A percentile compares a stretch with the other conserved stretches of the same genome.
phyloP scores from a whole-genome alignment of 2,113 vertebrate genomes.

The Sphaerodactylus townsendi region DNA sequence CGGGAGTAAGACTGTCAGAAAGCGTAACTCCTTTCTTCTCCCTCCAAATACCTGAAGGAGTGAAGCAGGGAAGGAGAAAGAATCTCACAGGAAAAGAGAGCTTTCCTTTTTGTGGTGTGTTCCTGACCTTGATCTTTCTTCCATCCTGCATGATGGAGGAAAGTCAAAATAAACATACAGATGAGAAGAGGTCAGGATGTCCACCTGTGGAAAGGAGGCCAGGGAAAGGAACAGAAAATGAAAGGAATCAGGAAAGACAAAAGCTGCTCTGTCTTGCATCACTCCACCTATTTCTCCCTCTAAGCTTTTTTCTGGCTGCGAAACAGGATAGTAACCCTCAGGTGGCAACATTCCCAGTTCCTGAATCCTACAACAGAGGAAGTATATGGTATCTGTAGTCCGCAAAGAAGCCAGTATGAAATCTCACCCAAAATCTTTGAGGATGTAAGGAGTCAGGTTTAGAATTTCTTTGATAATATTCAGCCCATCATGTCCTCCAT shows the following conservation, averaged over 20 bases:
- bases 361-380: not conserved
- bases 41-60: not conserved
- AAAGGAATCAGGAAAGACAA: not conserved
- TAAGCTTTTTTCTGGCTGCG: not conserved
- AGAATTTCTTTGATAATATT: conserved; percentile 84
- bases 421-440: conserved; percentile 84
- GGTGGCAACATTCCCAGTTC: not conserved
- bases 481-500: conserved; percentile 90
- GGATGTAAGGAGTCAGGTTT: conserved; percentile 78
- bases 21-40: not conserved
- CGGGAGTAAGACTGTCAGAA: not conserved
- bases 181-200: not conserved
- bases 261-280: not conserved
- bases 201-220: no score
- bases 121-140: not conserved
- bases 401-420: not conserved
- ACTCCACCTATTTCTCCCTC: not conserved
- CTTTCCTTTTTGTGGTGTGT: not conserved
- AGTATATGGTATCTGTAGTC: not conserved
- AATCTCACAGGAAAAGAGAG: not conserved
- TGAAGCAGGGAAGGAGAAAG: not conserved
- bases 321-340: not conserved
- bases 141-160: not conserved
- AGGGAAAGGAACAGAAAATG: not conserved
- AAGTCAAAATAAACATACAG: not conserved